Percentiles rank a stretch among this genome's conserved stretches.
Conservation (phyloP, 2,797 vertebrate species). For the Myotis vivesi region DNA sequence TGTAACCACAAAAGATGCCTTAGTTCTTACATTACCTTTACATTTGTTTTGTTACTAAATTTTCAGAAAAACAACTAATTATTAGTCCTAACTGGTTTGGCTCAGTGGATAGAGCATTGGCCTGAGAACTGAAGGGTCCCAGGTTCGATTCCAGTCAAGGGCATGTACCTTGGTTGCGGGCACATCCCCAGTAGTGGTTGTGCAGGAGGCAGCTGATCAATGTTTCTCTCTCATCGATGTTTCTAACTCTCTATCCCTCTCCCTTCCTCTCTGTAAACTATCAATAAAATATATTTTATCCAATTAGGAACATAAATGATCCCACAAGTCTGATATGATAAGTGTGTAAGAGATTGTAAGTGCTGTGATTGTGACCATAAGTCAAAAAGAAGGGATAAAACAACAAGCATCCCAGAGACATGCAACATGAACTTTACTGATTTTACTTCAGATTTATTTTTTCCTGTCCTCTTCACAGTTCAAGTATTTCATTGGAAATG, state of each 20-base stretch:
- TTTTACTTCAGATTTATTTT: slow-evolving; percentile 61
- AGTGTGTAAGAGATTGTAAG: neutral
- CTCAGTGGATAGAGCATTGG: too few species aligned
- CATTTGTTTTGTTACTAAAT: neutral
- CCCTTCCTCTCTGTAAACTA: too few species aligned
- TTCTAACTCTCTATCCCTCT: too few species aligned
- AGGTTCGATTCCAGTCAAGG: too few species aligned
- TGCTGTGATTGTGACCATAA: neutral
- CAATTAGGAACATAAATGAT: neutral
- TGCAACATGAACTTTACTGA: slow-evolving; percentile 42
- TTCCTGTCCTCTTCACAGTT: slow-evolving; percentile 64
- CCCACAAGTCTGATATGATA: neutral
- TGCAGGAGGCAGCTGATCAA: too few species aligned
- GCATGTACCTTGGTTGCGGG: too few species aligned
- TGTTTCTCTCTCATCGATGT: too few species aligned
- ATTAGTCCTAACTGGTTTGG: too few species aligned
- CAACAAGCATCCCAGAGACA: slow-evolving; percentile 13
- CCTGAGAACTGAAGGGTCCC: too few species aligned
- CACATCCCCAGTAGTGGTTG: too few species aligned
- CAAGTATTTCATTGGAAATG: slow-evolving; percentile 65
- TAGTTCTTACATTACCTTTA: neutral
- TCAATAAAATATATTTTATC: neutral
- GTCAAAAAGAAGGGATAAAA: slow-evolving; percentile 13
- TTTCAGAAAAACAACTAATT: neutral
- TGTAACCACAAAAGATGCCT: neutral